Conservation (phyloP, 2,888 invertebrate genomes). For the Hesperia comma region DNA sequence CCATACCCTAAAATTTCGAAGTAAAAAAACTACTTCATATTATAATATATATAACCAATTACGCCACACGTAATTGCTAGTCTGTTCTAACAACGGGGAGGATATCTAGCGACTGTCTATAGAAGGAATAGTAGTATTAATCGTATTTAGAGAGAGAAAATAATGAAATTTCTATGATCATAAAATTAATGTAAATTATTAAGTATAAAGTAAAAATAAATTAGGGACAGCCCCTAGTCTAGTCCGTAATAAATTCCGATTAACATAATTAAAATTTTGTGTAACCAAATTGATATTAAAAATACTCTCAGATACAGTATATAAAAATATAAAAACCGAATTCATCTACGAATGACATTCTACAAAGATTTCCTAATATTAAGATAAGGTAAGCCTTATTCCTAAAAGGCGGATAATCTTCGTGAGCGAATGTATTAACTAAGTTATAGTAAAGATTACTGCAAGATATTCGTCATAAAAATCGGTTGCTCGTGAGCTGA, state of each 20-base stretch:
- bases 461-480: slow-evolving; percentile 23
- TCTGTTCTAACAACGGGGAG: slow-evolving; percentile 17
- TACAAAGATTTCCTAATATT: slow-evolving; percentile 49
- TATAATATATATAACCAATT: slow-evolving; percentile 19
- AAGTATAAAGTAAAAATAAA: slow-evolving; percentile 9
- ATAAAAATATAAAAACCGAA: slow-evolving; percentile 45
- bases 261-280: slow-evolving; percentile 31
- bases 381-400: slow-evolving; percentile 62
- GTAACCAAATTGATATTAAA: slow-evolving; percentile 22
- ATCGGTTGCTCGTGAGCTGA: slow-evolving; percentile 17
- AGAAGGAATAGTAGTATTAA: slow-evolving; percentile 14
- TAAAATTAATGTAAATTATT: slow-evolving; percentile 1
- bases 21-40: slow-evolving; percentile 33
- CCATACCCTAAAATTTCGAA: slow-evolving; percentile 43
- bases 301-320: slow-evolving; percentile 23
- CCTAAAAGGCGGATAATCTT: slow-evolving; percentile 76
- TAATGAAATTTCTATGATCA: slow-evolving; percentile 14
- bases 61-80: slow-evolving; percentile 20
- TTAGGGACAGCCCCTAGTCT: slow-evolving; percentile 15
- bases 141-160: slow-evolving; percentile 1
- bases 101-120: slow-evolving; percentile 30
- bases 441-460: slow-evolving; percentile 25
- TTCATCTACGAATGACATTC: slow-evolving; percentile 44
- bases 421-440: slow-evolving; percentile 63
- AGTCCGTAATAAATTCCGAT: slow-evolving; percentile 40